Conservation (phyloP, 1,140 invertebrate genomes). For the Anastrepha obliqua region DNA sequence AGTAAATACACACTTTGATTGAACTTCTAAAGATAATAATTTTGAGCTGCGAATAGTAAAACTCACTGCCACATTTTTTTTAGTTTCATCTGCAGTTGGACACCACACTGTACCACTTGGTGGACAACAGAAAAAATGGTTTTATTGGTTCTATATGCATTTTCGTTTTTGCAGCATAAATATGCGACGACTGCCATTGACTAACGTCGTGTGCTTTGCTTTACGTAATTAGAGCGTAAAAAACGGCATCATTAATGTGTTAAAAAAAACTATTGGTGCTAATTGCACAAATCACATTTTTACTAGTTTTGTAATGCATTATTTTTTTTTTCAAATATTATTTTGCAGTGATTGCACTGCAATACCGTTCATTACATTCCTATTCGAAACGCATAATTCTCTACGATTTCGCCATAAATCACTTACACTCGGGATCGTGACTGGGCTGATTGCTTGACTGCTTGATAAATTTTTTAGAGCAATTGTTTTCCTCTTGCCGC, state of each 20-base stretch:
- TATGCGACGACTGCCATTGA: not conserved
- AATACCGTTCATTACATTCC: not conserved
- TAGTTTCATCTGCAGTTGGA: no score
- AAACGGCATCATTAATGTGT: not conserved
- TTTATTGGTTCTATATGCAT: no score
- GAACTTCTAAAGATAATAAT: no score
- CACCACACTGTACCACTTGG: no score
- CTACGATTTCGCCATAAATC: not conserved
- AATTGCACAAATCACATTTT: no score
- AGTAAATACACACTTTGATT: no score
- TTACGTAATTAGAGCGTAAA: not conserved
- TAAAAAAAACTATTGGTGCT: not conserved
- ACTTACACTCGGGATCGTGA: not conserved
- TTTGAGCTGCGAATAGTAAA: no score
- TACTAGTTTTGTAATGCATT: no score
- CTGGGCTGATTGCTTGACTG: not conserved
- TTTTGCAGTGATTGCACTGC: no score
- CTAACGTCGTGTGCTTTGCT: not conserved
- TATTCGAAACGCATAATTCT: not conserved
- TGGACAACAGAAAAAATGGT: not conserved
- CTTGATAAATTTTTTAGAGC: not conserved
- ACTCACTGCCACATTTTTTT: no score
- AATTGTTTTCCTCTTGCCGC: not conserved
- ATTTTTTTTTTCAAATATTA: no score
- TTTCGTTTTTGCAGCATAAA: not conserved